Conservation (phyloP, 2,888 invertebrate genomes). For the Protodeltote pygarga region DNA sequence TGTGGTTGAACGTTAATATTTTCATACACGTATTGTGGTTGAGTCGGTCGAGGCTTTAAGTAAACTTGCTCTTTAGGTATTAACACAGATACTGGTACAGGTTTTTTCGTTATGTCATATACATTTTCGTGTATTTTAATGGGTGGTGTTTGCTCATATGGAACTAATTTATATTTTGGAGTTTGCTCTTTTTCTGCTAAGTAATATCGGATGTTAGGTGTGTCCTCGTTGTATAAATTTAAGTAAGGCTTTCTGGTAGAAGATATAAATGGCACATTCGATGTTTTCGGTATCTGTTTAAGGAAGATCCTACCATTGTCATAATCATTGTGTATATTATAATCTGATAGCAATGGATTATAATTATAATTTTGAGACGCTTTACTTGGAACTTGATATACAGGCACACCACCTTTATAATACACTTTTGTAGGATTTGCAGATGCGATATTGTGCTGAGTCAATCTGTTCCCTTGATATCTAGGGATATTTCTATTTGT, state of each 20-base stretch:
- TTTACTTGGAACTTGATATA: constrained; percentile 61
- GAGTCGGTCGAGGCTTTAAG: constrained; percentile 67
- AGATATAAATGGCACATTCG: constrained; percentile 52
- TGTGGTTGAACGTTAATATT: constrained; percentile 60
- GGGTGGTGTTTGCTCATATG: constrained; percentile 83
- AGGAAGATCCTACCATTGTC: constrained; percentile 61
- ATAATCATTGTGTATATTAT: constrained; percentile 57
- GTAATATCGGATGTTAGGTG: constrained; percentile 73
- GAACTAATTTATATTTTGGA: constrained; percentile 80
- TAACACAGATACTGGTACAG: constrained; percentile 55
- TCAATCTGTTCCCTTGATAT: constrained; percentile 81
- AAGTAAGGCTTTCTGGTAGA: constrained; percentile 68
- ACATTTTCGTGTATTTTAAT: constrained; percentile 57
- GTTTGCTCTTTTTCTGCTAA: constrained; percentile 69
- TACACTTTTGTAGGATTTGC: constrained; percentile 78
- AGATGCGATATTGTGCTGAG: constrained; percentile 81
- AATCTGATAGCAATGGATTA: constrained; percentile 62
- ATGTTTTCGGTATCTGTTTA: constrained; percentile 62
- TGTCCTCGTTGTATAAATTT: constrained; percentile 66
- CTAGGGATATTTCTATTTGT: constrained; percentile 75
- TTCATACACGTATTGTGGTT: constrained; percentile 67
- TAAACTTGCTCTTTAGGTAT: constrained; percentile 68
- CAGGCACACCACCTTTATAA: constrained; percentile 69
- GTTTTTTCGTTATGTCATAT: constrained; percentile 60
- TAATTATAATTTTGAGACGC: constrained; percentile 63